A percentile compares a stretch with the other conserved stretches of the same genome.
Conservation (phyloP, 1,140 invertebrate genomes). For the Cherax destructor region DNA sequence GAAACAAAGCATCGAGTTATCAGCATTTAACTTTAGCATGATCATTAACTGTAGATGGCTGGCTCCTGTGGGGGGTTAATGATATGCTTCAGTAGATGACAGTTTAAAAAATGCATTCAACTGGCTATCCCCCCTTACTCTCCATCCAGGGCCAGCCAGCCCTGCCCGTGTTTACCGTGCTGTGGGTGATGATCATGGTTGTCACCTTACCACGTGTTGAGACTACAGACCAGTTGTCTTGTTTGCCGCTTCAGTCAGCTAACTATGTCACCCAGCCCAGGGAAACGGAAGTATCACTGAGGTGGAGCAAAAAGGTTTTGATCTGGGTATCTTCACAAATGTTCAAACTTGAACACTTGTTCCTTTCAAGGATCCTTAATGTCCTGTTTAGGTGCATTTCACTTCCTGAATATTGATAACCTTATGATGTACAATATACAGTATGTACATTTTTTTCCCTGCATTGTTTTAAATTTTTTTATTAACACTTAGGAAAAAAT, state of each 20-base stretch:
- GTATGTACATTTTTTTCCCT: too few relatives aligned
- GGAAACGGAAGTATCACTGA: constrained; percentile 8
- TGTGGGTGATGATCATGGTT: constrained; percentile 49
- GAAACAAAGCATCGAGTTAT: constrained; percentile 5
- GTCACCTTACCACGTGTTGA: constrained; percentile 41
- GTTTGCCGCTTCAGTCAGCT: constrained; percentile 8
- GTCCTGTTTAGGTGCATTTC: background rate
- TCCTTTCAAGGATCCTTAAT: background rate
- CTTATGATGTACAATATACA: too few relatives aligned
- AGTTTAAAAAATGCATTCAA: background rate
- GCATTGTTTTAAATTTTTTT: too few relatives aligned
- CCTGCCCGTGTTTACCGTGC: constrained; percentile 45
- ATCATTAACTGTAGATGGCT: constrained; percentile 33
- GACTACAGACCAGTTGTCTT: constrained; percentile 20
- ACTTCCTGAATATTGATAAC: background rate
- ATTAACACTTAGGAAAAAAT: background rate
- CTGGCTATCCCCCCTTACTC: background rate
- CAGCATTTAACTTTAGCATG: constrained; percentile 38
- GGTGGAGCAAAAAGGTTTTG: constrained; percentile 3
- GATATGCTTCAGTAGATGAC: background rate
- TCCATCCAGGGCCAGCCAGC: background rate
- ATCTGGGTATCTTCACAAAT: constrained; percentile 30
- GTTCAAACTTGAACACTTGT: constrained; percentile 46
- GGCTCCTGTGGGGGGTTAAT: constrained; percentile 16
- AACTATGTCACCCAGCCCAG: background rate